phyloP scores from a whole-genome alignment of 1,140 invertebrate species.

The Drosophila parabipectinata region DNA sequence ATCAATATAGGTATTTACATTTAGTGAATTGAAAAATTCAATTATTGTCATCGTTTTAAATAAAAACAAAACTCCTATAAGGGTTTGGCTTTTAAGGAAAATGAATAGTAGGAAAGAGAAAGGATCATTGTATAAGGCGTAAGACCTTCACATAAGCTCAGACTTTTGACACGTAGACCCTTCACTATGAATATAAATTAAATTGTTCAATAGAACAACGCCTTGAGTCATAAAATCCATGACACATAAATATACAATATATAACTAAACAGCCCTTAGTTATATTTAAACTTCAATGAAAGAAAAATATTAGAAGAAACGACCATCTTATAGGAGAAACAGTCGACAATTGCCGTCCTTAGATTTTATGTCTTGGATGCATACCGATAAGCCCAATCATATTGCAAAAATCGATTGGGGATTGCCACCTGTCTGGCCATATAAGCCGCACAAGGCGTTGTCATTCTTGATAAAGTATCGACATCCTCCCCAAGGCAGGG shows the following conservation, averaged over 20 bases:
- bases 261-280: background rate
- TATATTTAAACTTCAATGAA: background rate
- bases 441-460: constrained; percentile 8
- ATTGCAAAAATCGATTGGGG: constrained; percentile 1
- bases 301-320: background rate
- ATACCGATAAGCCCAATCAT: background rate
- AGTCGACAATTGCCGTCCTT: background rate
- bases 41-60: background rate
- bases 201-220: background rate
- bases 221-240: background rate
- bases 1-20: background rate
- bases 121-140: too few species aligned
- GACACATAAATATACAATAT: background rate
- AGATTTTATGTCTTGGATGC: background rate
- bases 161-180: background rate
- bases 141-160: background rate
- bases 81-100: background rate
- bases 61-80: background rate
- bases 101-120: background rate
- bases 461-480: constrained; percentile 6
- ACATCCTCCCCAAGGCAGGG: constrained; percentile 8
- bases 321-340: background rate
- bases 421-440: constrained; percentile 9
- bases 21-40: background rate
- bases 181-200: background rate